Evolutionary conservation across 2,888 invertebrate genomes (phyloP), one percentile per base, ranked within the genome.

Genomic region (Camponotus fellah): DNA sequence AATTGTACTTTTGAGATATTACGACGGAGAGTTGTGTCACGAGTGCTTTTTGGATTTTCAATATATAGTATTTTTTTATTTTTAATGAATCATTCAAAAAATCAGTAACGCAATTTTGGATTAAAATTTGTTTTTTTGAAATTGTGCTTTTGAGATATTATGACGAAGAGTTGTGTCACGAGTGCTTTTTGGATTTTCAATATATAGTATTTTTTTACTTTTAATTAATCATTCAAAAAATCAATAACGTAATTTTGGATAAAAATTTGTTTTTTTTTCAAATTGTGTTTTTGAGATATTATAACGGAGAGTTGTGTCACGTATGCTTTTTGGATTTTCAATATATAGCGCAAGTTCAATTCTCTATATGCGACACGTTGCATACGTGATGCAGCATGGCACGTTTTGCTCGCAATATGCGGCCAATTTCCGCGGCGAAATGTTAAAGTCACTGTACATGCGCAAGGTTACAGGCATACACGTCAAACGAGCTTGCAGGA

Each of bases 361-460:
- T 1, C 37, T 40, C n/a, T 53, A n/a, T 49, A 40, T 65, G 26
- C 53, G 65, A 77, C n/a, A 65, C 26, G 26, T 56, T 53, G 53
- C 53, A 64, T 82, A 66, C 64, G 17, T 53, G 76, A 62, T 21
- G 14, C n/a, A 43, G 65, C 17, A 14, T 43, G 43, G 34, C 43
- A 66, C 82, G 58, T 82, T 82, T 82, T 43, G 32, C 8, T 62
- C 17, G n/a, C n/a, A 60, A 17, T 60, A 10, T 58, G 68, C 74
- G 65, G 60, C 75, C 83, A 87, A 88, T 89, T 87, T 88, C 76
- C 85, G 26, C 79, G 62, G 64, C 21, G 75, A 76, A 89, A 89
- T 85, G 81, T 69, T 83, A 43, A 62, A 82, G 84, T 84, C 77
- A 69, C 64, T 14, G n/a, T 26, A 53, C 12, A 58, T 58, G 17